Percentiles rank a stretch among this genome's conserved stretches.
Conservation (phyloP, 2,797 vertebrate genomes). For the Epinephelus awoara region DNA sequence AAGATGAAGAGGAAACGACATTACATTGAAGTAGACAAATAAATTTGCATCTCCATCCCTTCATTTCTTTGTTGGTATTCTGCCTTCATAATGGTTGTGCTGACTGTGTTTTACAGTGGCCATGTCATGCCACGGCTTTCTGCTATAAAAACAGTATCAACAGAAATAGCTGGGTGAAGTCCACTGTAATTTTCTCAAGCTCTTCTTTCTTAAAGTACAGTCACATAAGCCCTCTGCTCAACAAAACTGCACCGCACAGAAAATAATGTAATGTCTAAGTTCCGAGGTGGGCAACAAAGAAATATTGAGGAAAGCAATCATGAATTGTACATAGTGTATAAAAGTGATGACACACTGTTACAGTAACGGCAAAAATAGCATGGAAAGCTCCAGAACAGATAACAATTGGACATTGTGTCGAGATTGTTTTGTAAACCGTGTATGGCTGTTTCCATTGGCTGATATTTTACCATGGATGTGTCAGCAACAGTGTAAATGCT, state of each 20-base stretch:
- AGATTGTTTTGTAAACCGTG: not conserved
- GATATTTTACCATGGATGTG: too few relatives aligned
- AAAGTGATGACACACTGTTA: not conserved
- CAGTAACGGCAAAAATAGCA: not conserved
- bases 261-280: not conserved
- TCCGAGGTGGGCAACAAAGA: not conserved
- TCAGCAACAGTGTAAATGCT: too few relatives aligned
- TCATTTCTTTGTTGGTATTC: not conserved
- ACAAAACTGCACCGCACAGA: not conserved
- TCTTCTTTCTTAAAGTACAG: not conserved
- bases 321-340: too few relatives aligned
- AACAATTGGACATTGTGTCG: not conserved
- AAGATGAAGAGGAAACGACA: too few relatives aligned
- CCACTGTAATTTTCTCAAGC: not conserved
- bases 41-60: too few relatives aligned
- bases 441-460: not conserved
- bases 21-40: too few relatives aligned
- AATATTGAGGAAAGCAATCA: not conserved
- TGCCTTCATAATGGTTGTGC: not conserved
- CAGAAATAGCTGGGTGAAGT: not conserved
- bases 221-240: not conserved
- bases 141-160: not conserved
- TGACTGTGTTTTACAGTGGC: not conserved
- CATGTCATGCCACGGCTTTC: not conserved
- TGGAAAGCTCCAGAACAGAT: not conserved